Conservation (phyloP, 2,888 invertebrate species). For the Cataglyphis rosenhaueri region DNA sequence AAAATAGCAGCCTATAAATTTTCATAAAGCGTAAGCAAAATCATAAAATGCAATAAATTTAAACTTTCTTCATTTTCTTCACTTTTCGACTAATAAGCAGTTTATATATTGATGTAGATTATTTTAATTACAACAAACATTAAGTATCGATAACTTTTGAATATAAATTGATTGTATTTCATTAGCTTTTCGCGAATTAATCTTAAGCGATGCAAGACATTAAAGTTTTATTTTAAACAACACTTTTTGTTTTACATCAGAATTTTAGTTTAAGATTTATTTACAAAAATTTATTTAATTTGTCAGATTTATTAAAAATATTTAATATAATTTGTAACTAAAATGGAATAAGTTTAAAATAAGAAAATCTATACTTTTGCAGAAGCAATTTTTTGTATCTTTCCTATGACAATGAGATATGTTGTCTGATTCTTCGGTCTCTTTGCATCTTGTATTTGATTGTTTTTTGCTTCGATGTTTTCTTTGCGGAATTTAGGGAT, state of each 20-base stretch:
- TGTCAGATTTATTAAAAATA: neutral
- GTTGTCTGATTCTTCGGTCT: neutral
- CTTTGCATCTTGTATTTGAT: constrained; percentile 2
- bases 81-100: constrained; percentile 1
- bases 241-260: neutral
- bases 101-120: neutral
- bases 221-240: neutral
- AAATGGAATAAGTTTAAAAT: neutral
- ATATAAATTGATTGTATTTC: neutral
- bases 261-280: neutral
- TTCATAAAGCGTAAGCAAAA: constrained; percentile 18
- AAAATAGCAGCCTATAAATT: constrained; percentile 41
- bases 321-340: constrained; percentile 25
- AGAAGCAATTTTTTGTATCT: neutral
- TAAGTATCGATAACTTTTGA: neutral
- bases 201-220: neutral
- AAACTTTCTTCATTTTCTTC: constrained; percentile 34
- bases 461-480: constrained; percentile 12
- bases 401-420: neutral
- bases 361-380: neutral
- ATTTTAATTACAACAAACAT: neutral
- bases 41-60: constrained; percentile 28
- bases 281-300: constrained; percentile 1
- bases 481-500: constrained; percentile 26
- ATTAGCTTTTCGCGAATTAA: neutral